These are phyloP conservation scores for Tenthredo amoena DNA, from an alignment of 2,888 invertebrate species.

Conservation along the genomic window DNA sequence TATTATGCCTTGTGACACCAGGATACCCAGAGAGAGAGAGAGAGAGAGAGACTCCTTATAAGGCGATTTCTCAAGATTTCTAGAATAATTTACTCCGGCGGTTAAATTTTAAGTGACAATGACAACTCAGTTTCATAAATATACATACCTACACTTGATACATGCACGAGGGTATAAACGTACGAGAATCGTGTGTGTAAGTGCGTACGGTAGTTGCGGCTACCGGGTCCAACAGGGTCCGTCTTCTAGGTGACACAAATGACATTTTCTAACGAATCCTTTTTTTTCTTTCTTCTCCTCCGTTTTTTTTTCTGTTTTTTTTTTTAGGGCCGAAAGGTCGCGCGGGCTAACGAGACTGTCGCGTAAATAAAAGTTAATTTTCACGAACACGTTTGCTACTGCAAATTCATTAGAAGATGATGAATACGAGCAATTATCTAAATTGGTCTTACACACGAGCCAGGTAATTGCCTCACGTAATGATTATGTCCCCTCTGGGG, in stretches of 20 bases:
- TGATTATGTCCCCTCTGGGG: slow-evolving; percentile 35
- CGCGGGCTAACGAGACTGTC: slow-evolving; percentile 52
- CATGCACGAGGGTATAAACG: background rate
- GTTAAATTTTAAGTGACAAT: slow-evolving; percentile 50
- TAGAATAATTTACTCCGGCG: slow-evolving; percentile 7
- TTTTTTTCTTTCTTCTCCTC: background rate
- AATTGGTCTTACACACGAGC: slow-evolving; percentile 35
- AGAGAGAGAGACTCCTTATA: slow-evolving; percentile 13
- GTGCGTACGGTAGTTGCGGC: slow-evolving; percentile 47
- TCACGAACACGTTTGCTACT: slow-evolving; percentile 50
- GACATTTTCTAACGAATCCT: slow-evolving; percentile 32
- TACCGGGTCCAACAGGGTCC: slow-evolving; percentile 30
- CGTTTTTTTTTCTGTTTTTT: background rate
- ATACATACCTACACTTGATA: background rate
- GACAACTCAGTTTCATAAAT: slow-evolving; percentile 50
- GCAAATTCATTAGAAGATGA: slow-evolving; percentile 54
- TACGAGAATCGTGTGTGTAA: background rate
- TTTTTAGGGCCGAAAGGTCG: slow-evolving; percentile 40
- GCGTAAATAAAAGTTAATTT: slow-evolving; percentile 52
- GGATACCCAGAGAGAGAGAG: background rate
- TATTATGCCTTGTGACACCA: slow-evolving; percentile 1
- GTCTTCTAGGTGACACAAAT: slow-evolving; percentile 42
- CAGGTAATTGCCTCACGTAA: slow-evolving; percentile 42
- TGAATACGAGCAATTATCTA: slow-evolving; percentile 50
- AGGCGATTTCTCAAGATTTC: slow-evolving; percentile 46